Conservation (phyloP, 2,113 vertebrate genomes). For the Thunnus thynnus region DNA sequence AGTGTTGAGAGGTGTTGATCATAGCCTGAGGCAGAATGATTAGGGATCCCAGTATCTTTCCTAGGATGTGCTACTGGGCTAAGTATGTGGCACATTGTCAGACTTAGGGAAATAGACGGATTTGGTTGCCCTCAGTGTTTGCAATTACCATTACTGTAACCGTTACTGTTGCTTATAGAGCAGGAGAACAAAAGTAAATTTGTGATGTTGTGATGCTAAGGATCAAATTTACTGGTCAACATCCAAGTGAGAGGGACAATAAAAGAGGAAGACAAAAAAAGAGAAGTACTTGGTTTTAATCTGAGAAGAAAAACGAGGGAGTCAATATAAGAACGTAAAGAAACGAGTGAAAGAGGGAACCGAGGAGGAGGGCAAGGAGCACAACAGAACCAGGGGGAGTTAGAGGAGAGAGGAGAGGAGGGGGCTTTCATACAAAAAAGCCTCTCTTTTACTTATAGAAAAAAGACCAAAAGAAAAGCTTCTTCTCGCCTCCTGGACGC, state of each 20-base stretch:
- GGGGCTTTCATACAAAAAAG: constrained; percentile 67
- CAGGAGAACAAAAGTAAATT: constrained; percentile 53
- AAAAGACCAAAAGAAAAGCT: constrained; percentile 81
- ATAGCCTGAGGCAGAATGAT: constrained; percentile 66
- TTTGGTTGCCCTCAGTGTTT: constrained; percentile 44
- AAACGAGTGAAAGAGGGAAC: constrained; percentile 59
- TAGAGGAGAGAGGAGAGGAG: constrained; percentile 66
- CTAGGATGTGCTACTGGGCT: constrained; percentile 30
- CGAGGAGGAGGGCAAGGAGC: constrained; percentile 53
- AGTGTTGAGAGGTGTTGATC: constrained; percentile 47
- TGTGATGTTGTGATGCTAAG: constrained; percentile 46
- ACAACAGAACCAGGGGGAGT: constrained; percentile 69
- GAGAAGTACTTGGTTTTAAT: constrained; percentile 67
- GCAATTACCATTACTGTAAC: constrained; percentile 29
- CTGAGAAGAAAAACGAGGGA: constrained; percentile 51
- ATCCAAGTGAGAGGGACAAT: constrained; percentile 63
- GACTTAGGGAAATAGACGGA: constrained; percentile 32
- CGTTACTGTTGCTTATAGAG: constrained; percentile 12
- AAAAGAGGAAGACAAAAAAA: constrained; percentile 63
- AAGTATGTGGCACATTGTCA: constrained; percentile 59
- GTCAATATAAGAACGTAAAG: constrained; percentile 61
- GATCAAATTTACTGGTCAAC: constrained; percentile 67
- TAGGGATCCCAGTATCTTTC: constrained; percentile 53
- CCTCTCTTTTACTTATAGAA: constrained; percentile 63
- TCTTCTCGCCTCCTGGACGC: constrained; percentile 90